Base-by-base conservation (phyloP, 2,113 vertebrate genomes). In the Amblyornis subalaris region DNA sequence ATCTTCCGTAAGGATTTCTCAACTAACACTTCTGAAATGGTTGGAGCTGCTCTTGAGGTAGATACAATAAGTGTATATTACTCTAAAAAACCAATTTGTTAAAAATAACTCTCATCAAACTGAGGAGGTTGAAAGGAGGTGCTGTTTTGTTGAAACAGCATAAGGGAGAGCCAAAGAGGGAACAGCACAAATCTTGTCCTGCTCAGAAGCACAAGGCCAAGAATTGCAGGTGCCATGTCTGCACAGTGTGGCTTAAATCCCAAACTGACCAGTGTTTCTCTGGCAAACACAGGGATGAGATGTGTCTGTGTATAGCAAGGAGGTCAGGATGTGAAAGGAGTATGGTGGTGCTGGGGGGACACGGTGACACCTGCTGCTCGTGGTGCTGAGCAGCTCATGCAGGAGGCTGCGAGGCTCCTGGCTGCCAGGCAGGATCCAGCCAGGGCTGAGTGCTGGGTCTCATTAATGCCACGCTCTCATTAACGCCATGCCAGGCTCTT, bases 201-300 rank as follows among this genome's bases (percentile, higher is more conserved):
- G 42, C 38, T 70, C 6, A 3, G 69, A 69, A 42, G 36, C 26
- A 71, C 3, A 2, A 69, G 53, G 51, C 60, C 26, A 9, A 24
- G 88, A 44, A 20, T 2, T 55, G 64, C 12, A 48, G 35, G 62
- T 28, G 35, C 48, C 31, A 3, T 3, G 12, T 38, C 71, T 48
- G 28, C 44, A 10, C 4, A 1, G 50, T 0, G 0, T 5, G 5
- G 22, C 38, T n/a, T 60, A 23, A 9, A 4, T 81, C 73, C 78
- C 81, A 55, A 60, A 24, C 2, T 8, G 0, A 14, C 66, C 4
- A 0, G 15, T 31, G 62, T 25, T 79, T 17, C 58, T 48, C 47
- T 19, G 2, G 64, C 64, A 47, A 64, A 33, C 2, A 1, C 28
- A 8, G 67, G 26, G 28, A 9, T 58, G 31, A 86, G 42, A 17